Evolutionary conservation across 2,888 invertebrate genomes (phyloP).

Genomic region (Apamea sordens): DNA sequence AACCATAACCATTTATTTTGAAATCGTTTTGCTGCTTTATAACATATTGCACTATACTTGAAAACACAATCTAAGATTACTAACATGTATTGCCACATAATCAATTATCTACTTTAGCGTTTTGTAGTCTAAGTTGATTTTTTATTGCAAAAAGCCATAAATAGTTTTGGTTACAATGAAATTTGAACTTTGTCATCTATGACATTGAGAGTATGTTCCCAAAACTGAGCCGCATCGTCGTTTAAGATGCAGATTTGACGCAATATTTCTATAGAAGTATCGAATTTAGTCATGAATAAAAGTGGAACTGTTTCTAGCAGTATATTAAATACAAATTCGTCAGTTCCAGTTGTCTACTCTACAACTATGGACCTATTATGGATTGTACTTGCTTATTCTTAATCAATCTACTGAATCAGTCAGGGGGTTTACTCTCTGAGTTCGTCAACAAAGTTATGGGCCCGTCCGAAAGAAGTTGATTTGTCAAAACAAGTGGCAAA

Average conservation of each 20-base stretch:
- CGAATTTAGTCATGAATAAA: background rate
- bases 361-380: background rate
- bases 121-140: background rate
- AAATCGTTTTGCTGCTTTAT: conserved; percentile 1
- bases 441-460: no score
- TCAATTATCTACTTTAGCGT: background rate
- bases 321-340: background rate
- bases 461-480: no score
- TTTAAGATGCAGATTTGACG: background rate
- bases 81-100: background rate
- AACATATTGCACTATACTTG: background rate
- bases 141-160: background rate
- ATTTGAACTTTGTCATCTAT: background rate
- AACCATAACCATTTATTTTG: conserved; percentile 1
- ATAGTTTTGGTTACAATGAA: background rate
- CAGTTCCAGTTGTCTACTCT: background rate
- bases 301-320: background rate
- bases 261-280: background rate
- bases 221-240: background rate
- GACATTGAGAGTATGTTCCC: background rate
- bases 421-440: no score
- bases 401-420: background rate
- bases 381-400: background rate
- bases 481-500: no score
- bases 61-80: background rate